Evolutionary conservation across 1,140 invertebrate species (phyloP).

Genomic region (Halesus radiatus): DNA sequence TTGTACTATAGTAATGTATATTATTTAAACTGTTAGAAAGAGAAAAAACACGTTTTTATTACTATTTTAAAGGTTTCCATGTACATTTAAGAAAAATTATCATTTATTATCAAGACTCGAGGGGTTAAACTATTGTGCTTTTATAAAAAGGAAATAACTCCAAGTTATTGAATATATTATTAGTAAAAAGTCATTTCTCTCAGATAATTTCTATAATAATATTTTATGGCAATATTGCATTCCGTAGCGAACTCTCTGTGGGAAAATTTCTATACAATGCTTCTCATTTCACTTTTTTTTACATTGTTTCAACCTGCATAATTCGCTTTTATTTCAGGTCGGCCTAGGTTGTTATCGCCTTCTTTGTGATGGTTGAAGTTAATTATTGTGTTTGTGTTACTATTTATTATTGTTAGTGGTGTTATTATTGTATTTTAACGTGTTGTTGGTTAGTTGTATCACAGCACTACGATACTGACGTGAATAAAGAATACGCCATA

Average conservation of each 20-base stretch:
- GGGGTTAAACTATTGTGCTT: too few relatives aligned
- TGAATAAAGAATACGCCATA: conserved; percentile 94
- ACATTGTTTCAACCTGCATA: background rate
- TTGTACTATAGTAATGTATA: too few relatives aligned
- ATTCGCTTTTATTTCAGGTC: conserved; percentile 48
- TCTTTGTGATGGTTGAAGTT: background rate
- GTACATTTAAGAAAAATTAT: too few relatives aligned
- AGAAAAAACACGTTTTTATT: too few relatives aligned
- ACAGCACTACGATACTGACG: conserved; percentile 91
- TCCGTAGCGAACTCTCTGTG: background rate
- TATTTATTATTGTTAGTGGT: conserved; percentile 18
- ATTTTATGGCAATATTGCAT: too few relatives aligned
- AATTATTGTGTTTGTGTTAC: conserved; percentile 2
- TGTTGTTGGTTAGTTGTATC: conserved; percentile 78
- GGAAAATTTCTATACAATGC: conserved; percentile 5
- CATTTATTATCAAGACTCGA: too few relatives aligned
- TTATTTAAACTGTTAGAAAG: too few relatives aligned
- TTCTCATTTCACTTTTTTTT: background rate
- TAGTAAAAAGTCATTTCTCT: too few relatives aligned
- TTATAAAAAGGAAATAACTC: too few relatives aligned
- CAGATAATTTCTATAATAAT: too few relatives aligned
- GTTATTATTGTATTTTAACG: background rate
- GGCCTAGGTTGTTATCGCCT: conserved; percentile 26
- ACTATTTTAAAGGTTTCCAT: too few relatives aligned
- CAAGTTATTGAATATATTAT: too few relatives aligned